phyloP scores from a whole-genome alignment of 2,113 vertebrate species.

The Malurus cyaneus region DNA sequence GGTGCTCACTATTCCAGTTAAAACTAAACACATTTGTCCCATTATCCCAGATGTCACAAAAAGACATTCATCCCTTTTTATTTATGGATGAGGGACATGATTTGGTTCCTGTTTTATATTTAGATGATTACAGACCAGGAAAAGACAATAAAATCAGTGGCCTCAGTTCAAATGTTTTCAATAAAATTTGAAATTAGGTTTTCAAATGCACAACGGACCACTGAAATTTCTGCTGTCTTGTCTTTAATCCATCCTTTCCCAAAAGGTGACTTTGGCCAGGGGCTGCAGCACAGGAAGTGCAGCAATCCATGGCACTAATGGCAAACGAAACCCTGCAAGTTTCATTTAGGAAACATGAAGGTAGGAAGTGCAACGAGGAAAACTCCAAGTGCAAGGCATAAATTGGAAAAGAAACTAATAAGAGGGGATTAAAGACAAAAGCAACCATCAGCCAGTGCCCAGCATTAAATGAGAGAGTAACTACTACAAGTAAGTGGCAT shows the following conservation, averaged over 20 bases:
- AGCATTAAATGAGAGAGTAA: background rate
- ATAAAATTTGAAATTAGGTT: background rate
- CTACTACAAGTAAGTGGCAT: background rate
- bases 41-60: background rate
- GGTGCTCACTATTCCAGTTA: background rate
- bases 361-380: background rate
- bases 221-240: accelerated
- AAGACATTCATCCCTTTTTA: background rate
- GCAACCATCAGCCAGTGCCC: background rate
- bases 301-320: accelerated
- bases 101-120: background rate
- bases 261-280: background rate
- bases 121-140: background rate
- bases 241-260: background rate
- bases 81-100: background rate
- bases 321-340: background rate
- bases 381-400: background rate
- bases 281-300: background rate
- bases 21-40: background rate
- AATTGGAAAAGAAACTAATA: background rate
- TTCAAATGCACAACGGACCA: background rate
- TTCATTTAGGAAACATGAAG: no score
- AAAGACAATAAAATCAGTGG: background rate
- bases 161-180: background rate
- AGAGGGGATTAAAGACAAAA: background rate